These are phyloP conservation scores for Dynastes maya DNA, from an alignment of 2,888 invertebrate genomes.

Conservation along the genomic window DNA sequence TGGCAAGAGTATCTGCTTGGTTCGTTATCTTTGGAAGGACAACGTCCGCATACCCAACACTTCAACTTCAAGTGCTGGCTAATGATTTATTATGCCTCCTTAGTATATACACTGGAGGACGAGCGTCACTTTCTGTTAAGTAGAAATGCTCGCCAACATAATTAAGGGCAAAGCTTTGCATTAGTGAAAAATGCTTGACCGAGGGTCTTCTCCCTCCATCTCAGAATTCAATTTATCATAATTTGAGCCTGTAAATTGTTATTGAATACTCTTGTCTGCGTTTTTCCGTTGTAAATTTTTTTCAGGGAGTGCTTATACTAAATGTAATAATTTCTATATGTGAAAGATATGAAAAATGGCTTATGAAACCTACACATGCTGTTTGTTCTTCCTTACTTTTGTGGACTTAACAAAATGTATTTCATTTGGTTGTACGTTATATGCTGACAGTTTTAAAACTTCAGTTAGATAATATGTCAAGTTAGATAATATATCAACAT, in stretches of 20 bases:
- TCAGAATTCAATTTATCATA: background rate
- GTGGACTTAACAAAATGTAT: too few species aligned
- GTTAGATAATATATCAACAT: too few species aligned
- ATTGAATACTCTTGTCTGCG: too few species aligned
- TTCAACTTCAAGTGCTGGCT: slow-evolving; percentile 50
- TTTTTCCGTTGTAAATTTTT: too few species aligned
- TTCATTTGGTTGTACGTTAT: too few species aligned
- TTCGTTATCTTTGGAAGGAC: slow-evolving; percentile 59
- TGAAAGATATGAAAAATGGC: too few species aligned
- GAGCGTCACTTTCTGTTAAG: slow-evolving; percentile 19
- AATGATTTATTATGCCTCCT: slow-evolving; percentile 50
- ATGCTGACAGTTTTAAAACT: too few species aligned
- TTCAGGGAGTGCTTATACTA: too few species aligned
- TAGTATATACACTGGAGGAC: background rate
- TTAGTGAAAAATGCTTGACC: background rate
- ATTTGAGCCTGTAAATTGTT: background rate
- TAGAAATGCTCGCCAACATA: slow-evolving; percentile 8
- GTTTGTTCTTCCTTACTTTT: too few species aligned
- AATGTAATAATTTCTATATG: too few species aligned
- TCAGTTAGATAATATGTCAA: too few species aligned
- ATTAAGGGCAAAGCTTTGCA: background rate
- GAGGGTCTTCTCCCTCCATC: background rate
- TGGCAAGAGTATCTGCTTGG: slow-evolving; percentile 50
- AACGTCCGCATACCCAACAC: slow-evolving; percentile 57
- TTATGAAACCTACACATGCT: too few species aligned